A percentile compares a stretch with the other conserved stretches of the same genome.
phyloP scores from a whole-genome alignment of 2,888 invertebrate genomes.

The Pardosa pseudoannulata region DNA sequence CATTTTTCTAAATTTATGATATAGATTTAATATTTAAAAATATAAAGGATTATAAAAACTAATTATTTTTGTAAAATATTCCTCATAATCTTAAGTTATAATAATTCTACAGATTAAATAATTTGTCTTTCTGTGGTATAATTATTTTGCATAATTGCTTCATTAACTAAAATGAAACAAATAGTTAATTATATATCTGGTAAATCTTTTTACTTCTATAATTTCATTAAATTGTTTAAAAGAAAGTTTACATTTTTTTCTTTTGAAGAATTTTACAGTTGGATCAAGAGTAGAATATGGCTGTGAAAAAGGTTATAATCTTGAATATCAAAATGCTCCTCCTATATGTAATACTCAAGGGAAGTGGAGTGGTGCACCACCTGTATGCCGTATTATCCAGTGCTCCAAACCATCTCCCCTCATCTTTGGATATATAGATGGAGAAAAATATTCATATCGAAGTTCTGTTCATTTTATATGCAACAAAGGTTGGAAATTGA shows the following conservation, averaged over 20 bases:
- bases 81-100: too few species aligned
- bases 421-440: conserved; percentile 60
- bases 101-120: too few species aligned
- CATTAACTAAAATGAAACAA: too few species aligned
- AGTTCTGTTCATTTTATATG: conserved; percentile 50
- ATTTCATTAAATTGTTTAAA: background rate
- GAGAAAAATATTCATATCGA: conserved; percentile 43
- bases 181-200: too few species aligned
- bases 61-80: too few species aligned
- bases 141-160: too few species aligned
- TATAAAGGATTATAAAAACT: too few species aligned
- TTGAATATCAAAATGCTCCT: conserved; percentile 48
- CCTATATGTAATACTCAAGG: conserved; percentile 56
- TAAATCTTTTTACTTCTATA: background rate
- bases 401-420: conserved; percentile 54
- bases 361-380: conserved; percentile 61
- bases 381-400: conserved; percentile 46
- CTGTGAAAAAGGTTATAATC: conserved; percentile 49
- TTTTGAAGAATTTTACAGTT: conserved; percentile 62
- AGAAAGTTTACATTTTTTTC: background rate
- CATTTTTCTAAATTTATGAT: too few species aligned
- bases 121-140: too few species aligned
- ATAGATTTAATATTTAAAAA: too few species aligned
- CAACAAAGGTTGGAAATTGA: conserved; percentile 61
- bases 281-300: conserved; percentile 51